Evolutionary conservation across 1,140 invertebrate genomes (phyloP), one percentile per base, ranked within the genome.

Genomic region (Scaptodrosophila lebanonensis): DNA sequence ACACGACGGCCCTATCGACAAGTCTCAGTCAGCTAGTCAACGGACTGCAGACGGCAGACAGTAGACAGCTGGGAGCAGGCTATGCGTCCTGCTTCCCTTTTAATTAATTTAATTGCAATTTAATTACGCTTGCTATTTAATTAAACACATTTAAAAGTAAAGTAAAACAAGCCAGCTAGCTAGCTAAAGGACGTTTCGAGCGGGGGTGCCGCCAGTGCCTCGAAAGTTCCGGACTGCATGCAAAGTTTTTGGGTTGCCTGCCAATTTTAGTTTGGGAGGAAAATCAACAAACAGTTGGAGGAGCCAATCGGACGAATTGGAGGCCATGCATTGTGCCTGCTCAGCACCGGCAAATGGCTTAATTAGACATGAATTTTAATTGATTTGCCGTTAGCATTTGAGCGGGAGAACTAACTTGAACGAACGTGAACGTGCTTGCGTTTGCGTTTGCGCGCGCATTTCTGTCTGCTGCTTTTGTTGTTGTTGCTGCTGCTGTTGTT

Each of bases 61-160:
- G 20, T 22, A 42, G 17, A 3, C 39, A 32, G 29, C 11, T 30
- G 30, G 47, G n/a, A n/a, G n/a, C n/a, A n/a, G n/a, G n/a, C n/a
- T n/a, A n/a, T n/a, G n/a, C n/a, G n/a, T n/a, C n/a, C 45, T 53
- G 76, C 66, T 75, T 82, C 65, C 76, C 75, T 82, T 82, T 84
- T 84, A 84, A 84, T 84, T 84, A 84, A 84, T 84, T 84, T 84
- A 84, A 84, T 84, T 84, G 82, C 70, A 59, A 82, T 84, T 84
- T 84, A 84, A 84, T 84, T 84, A 84, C 82, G 82, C 82, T 84
- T 84, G 82, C 82, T 84, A 84, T 84, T 84, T 84, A 84, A 84
- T 84, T 84, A 84, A 84, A 82, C 71, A 83, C 77, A 79, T 79
- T 79, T 69, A 61, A 38, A 38, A 33, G 32, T 13, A 8, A 25